Conservation (phyloP, 2,888 invertebrate species). For the Lydus trimaculatus region DNA sequence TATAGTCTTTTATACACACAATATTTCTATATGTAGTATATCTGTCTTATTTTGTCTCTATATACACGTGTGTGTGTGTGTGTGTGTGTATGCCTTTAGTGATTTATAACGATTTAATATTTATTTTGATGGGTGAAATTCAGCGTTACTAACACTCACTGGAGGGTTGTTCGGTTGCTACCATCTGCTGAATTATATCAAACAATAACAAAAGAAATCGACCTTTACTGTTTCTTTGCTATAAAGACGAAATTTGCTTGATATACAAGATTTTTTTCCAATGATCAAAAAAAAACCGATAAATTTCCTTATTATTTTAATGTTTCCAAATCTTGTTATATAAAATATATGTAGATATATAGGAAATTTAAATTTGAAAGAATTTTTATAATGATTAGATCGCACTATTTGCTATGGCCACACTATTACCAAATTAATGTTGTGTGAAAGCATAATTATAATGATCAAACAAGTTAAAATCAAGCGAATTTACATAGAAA, state of each 20-base stretch:
- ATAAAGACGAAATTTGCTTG: conserved; percentile 34
- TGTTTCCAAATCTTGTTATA: neutral
- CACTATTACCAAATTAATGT: conserved; percentile 20
- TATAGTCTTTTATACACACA: conserved; percentile 2
- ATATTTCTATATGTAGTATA: neutral
- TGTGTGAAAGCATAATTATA: conserved; percentile 24
- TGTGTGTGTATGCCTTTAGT: conserved; percentile 47
- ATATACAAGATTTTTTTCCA: conserved; percentile 45
- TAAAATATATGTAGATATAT: neutral
- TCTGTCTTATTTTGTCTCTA: neutral
- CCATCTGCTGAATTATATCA: conserved; percentile 59
- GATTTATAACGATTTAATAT: conserved; percentile 64
- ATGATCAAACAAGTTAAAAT: conserved; percentile 20
- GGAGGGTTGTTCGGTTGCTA: conserved; percentile 48
- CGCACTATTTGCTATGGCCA: conserved; percentile 5
- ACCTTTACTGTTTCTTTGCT: conserved; percentile 22
- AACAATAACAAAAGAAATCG: conserved; percentile 48
- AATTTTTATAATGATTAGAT: neutral
- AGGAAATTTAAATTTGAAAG: neutral
- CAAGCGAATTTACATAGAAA: conserved; percentile 18
- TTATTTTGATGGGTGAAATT: conserved; percentile 64
- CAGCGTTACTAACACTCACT: conserved; percentile 60
- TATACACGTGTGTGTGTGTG: conserved; percentile 7
- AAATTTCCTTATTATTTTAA: neutral
- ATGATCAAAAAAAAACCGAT: conserved; percentile 41